A percentile compares a stretch with the other conserved stretches of the same genome.
phyloP scores from a whole-genome alignment of 2,888 invertebrate species.

The Saturnia pavonia region DNA sequence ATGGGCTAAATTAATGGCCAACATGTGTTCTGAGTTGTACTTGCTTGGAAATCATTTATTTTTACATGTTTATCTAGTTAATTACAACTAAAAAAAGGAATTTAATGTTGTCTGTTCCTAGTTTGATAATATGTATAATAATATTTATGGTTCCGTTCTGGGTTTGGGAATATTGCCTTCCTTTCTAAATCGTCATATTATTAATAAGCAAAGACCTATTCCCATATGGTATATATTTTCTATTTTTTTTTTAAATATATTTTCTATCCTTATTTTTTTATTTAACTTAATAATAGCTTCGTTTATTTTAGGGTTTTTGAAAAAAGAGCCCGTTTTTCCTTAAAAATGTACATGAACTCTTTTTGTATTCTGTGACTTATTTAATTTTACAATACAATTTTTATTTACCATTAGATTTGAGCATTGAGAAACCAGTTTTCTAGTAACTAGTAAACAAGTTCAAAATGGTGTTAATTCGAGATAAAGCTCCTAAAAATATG shows the following conservation, averaged over 20 bases:
- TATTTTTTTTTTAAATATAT: too few species aligned
- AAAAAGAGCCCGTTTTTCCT: not conserved
- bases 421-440: too few species aligned
- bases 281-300: not conserved
- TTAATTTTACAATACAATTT: not conserved
- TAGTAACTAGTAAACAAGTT: too few species aligned
- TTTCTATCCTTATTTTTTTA: too few species aligned
- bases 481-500: too few species aligned
- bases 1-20: conserved; percentile 50
- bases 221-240: not conserved
- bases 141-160: not conserved
- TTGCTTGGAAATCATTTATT: conserved; percentile 2
- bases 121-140: not conserved
- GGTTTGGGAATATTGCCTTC: not conserved
- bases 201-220: not conserved
- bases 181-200: not conserved
- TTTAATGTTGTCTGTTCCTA: not conserved
- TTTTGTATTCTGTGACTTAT: not conserved
- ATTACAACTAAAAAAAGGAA: not conserved
- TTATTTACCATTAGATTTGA: too few species aligned
- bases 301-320: not conserved
- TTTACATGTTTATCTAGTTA: conserved; percentile 2
- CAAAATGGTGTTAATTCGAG: too few species aligned
- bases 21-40: conserved; percentile 49
- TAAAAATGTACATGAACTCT: not conserved